These are phyloP conservation scores for Nycticryphes semicollaris DNA, from an alignment of 2,113 vertebrate genomes.

Conservation along the genomic window DNA sequence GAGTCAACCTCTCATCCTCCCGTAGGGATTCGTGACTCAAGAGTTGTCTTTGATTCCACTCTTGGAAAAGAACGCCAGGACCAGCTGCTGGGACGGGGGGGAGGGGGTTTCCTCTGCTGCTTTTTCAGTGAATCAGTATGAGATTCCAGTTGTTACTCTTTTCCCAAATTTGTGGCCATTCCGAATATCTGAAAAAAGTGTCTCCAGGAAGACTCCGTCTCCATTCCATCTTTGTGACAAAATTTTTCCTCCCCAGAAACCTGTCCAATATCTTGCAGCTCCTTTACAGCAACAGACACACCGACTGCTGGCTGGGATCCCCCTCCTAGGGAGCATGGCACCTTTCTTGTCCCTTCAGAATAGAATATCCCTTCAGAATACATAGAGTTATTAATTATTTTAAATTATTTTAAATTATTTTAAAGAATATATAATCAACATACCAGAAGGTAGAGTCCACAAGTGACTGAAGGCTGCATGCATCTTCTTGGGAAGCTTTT, in stretches of 20 bases:
- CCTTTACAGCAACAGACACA: not conserved
- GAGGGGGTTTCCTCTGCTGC: not conserved
- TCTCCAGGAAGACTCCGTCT: not conserved
- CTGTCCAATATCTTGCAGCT: not conserved
- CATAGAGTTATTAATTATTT: not conserved
- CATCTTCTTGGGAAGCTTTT: not conserved
- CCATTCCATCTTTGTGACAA: not conserved
- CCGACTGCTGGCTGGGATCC: not conserved
- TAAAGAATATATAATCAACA: not conserved
- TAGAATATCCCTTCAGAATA: not conserved
- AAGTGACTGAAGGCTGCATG: not conserved
- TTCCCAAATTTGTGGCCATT: not conserved
- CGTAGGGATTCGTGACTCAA: not conserved
- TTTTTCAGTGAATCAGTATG: not conserved
- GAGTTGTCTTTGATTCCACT: not conserved
- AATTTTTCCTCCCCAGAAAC: not conserved
- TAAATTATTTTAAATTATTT: not conserved
- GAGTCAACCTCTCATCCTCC: not conserved
- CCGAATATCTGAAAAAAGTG: not conserved
- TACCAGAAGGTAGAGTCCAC: not conserved
- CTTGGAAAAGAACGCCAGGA: rapidly evolving
- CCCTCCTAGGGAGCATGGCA: not conserved
- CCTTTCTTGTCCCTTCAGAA: not conserved
- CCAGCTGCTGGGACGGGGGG: rapidly evolving
- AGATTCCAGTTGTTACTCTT: not conserved